Percentiles rank a stretch among this genome's conserved stretches.
Conservation (phyloP, 2,888 invertebrate species). For the Harpalus rubripes region DNA sequence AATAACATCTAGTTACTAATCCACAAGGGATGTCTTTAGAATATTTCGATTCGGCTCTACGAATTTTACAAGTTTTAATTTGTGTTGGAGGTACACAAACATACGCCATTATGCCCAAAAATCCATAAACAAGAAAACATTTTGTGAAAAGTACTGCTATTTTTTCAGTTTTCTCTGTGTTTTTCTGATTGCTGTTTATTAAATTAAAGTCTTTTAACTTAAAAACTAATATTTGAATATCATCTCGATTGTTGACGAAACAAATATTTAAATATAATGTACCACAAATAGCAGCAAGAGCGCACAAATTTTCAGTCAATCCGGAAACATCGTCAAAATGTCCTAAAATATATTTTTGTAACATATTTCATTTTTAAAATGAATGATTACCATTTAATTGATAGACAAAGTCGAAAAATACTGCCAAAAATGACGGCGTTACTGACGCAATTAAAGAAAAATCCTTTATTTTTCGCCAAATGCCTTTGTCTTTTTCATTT, state of each 20-base stretch:
- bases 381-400: constrained; percentile 54
- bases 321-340: constrained; percentile 57
- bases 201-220: constrained; percentile 60
- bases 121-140: constrained; percentile 63
- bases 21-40: constrained; percentile 65
- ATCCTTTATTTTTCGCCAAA: constrained; percentile 59
- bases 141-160: constrained; percentile 62
- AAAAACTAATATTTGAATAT: constrained; percentile 60
- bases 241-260: constrained; percentile 61
- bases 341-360: constrained; percentile 47
- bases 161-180: constrained; percentile 65
- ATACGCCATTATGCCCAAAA: constrained; percentile 62
- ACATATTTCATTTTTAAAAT: constrained; percentile 21
- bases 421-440: constrained; percentile 51
- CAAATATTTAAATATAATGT: constrained; percentile 64
- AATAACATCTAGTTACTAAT: constrained; percentile 65
- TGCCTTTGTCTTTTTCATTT: constrained; percentile 41
- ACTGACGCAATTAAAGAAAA: constrained; percentile 61
- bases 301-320: constrained; percentile 66
- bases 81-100: constrained; percentile 58
- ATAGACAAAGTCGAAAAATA: constrained; percentile 59
- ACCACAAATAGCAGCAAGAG: constrained; percentile 62
- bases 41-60: constrained; percentile 58
- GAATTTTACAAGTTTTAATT: constrained; percentile 59
- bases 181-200: constrained; percentile 57